These are phyloP conservation scores for Nettapus auritus DNA, from an alignment of 2,113 vertebrate species.

Conservation along the genomic window DNA sequence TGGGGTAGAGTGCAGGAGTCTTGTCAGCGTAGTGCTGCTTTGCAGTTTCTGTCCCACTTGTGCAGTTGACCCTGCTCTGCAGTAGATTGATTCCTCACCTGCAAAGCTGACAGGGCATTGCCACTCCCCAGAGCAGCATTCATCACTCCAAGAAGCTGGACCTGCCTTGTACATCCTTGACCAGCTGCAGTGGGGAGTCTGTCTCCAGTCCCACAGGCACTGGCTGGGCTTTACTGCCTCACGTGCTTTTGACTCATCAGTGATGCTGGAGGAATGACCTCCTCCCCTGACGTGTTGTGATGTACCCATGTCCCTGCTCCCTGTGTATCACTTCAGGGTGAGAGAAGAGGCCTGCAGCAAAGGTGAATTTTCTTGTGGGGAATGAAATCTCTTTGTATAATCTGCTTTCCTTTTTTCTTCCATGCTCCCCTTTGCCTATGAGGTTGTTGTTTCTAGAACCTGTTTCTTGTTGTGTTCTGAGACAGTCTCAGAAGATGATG, in stretches of 20 bases:
- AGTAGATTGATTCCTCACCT: neutral
- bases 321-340: rapidly evolving
- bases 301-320: neutral
- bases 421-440: neutral
- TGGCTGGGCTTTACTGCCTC: neutral
- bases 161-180: neutral
- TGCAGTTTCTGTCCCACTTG: neutral
- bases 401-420: neutral
- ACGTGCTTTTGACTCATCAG: neutral
- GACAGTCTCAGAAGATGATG: rapidly evolving
- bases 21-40: too few relatives aligned
- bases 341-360: neutral
- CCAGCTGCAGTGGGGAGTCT: neutral
- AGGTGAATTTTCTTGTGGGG: neutral
- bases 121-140: neutral
- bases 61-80: neutral
- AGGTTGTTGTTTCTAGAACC: neutral
- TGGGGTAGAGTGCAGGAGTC: neutral
- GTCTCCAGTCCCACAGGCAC: neutral
- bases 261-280: neutral
- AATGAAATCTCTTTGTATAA: neutral
- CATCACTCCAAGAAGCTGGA: neutral
- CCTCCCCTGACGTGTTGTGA: rapidly evolving
- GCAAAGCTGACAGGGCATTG: neutral
- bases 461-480: neutral